Evolutionary conservation across 1,140 invertebrate genomes (phyloP), one percentile per base, ranked within the genome.

Genomic region (Fopius arisanus): DNA sequence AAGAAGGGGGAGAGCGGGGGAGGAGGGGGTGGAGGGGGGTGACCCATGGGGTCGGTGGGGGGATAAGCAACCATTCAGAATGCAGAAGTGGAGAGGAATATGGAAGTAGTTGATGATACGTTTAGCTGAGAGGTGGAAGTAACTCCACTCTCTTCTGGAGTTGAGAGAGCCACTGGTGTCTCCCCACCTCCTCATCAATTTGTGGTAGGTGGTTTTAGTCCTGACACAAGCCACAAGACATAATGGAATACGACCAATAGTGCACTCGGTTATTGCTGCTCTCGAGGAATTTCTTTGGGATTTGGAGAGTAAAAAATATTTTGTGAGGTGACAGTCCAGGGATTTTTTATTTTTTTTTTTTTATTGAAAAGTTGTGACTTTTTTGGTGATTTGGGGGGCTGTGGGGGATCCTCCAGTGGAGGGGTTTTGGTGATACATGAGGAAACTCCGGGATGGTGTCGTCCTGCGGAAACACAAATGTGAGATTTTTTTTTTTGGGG

Each of bases 101-200:
- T 59, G 19, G 54, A 59, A 59, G 54, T 21, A 59, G 54, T 28
- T 59, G 54, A 59, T 59, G 54, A 26, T 59, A 26, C 23, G 54
- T 59, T 59, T 59, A 26, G 54, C 19, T 6, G 54, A 23, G 54
- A 59, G 54, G 54, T 26, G 54, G 19, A 28, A 12, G 23, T 12
- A 5, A 6, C 23, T 26, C 4, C 5, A 28, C 19, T 26, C 54
- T 59, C 21, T 59, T 26, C 54, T 59, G 2, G 19, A 59, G 54
- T 59, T 59, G 19, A 19, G n/a, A 48, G 43, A 59, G 54, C 54
- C 54, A 59, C 54, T 26, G 43, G 43, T 21, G n/a, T 51, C n/a
- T 51, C 19, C 43, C 23, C 54, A 2, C 54, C 54, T 59, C 19
- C 7, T 5, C 54, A 59, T 10, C 33, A 37, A 37, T 59, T 3